These are phyloP conservation scores for Gopherus flavomarginatus DNA, from an alignment of 2,113 vertebrate genomes.

Conservation along the genomic window DNA sequence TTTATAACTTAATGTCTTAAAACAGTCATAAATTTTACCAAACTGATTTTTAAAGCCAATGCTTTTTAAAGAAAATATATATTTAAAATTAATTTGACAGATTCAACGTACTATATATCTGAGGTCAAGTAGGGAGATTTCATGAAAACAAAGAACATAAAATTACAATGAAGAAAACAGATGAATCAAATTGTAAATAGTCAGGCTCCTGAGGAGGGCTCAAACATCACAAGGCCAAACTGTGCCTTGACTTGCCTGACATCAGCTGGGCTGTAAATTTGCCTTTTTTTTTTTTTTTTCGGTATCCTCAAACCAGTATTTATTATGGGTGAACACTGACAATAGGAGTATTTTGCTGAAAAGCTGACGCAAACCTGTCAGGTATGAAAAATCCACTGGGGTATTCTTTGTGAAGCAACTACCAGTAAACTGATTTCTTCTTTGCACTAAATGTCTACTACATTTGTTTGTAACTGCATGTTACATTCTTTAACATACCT, in stretches of 20 bases:
- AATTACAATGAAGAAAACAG: too few relatives aligned
- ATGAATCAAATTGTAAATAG: neutral
- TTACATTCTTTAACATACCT: constrained; percentile 53
- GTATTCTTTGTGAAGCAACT: neutral
- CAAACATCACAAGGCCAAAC: neutral
- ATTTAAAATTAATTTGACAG: neutral
- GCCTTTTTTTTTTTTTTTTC: neutral
- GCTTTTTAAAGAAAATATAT: neutral
- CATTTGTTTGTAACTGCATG: constrained; percentile 29
- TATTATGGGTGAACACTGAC: neutral
- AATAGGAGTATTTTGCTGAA: neutral
- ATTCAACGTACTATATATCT: neutral
- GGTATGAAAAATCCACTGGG: neutral
- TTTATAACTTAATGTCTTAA: neutral
- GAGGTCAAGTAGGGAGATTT: neutral
- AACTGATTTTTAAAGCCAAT: neutral
- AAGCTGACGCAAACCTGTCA: neutral
- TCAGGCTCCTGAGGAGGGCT: neutral
- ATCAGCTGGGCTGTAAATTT: neutral
- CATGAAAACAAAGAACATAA: neutral
- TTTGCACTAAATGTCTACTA: neutral
- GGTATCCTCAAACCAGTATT: neutral
- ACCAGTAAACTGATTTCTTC: neutral
- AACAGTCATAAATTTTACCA: neutral
- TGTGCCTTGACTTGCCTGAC: neutral